Evolutionary conservation across 2,888 invertebrate species (phyloP).

Genomic region (Leptinotarsa peninsularis): DNA sequence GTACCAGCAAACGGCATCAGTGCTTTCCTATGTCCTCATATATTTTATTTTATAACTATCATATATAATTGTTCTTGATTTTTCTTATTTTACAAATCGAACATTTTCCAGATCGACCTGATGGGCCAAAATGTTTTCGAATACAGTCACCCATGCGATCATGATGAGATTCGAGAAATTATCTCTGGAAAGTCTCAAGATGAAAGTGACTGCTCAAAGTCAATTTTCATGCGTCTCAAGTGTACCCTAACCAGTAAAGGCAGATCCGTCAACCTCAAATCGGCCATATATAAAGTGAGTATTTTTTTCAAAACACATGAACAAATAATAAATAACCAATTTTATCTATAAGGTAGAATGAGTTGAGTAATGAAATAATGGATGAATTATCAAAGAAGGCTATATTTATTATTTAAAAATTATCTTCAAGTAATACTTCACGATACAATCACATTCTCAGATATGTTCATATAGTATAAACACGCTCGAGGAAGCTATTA

Average conservation of each 20-base stretch:
- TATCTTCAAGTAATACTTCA: too few relatives aligned
- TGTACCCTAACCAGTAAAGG: conserved; percentile 95
- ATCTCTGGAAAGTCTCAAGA: conserved; percentile 68
- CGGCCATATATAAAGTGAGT: conserved; percentile 92
- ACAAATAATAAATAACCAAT: neutral
- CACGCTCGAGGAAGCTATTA: too few relatives aligned
- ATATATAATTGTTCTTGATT: neutral
- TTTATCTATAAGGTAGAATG: too few relatives aligned
- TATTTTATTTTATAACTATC: too few relatives aligned
- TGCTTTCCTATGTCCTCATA: too few relatives aligned
- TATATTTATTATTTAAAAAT: too few relatives aligned
- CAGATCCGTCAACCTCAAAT: conserved; percentile 94
- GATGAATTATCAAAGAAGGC: too few relatives aligned
- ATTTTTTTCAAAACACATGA: neutral
- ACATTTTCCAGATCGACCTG: conserved; percentile 84
- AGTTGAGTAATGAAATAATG: too few relatives aligned
- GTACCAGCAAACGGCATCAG: too few relatives aligned
- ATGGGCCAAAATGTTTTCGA: conserved; percentile 95
- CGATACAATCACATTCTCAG: too few relatives aligned
- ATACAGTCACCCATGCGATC: conserved; percentile 95
- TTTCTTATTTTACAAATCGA: neutral
- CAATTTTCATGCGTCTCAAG: conserved; percentile 87
- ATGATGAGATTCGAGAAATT: conserved; percentile 84
- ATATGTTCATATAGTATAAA: too few relatives aligned
- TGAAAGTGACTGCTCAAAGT: conserved; percentile 68